Evolutionary conservation across 35 echinoderm and acorn worm genomes (phyloP).

Genomic region (Lytechinus pictus): DNA sequence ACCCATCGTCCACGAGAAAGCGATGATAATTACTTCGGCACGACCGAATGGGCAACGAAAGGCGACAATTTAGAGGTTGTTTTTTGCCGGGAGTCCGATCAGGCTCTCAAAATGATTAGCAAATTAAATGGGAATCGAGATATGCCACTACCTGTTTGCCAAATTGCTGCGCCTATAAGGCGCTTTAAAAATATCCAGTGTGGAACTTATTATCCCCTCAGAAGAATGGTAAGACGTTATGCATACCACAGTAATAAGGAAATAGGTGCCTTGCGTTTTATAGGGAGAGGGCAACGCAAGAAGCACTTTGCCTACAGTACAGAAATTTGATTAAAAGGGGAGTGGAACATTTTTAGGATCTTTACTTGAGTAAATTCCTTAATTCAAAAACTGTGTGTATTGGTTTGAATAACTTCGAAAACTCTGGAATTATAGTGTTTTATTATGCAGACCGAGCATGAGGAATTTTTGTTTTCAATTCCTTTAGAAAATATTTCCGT

Average conservation of each 20-base stretch:
- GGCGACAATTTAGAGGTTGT: background rate
- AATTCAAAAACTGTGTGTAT: no score
- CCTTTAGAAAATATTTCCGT: no score
- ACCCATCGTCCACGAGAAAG: background rate
- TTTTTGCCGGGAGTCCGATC: background rate
- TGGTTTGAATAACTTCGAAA: no score
- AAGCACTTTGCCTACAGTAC: background rate
- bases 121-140: conserved; percentile 12
- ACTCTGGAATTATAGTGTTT: no score
- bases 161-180: background rate
- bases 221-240: background rate
- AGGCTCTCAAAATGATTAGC: background rate
- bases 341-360: no score
- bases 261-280: background rate
- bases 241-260: background rate
- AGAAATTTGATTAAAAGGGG: background rate
- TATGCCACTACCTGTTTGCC: background rate
- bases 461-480: no score
- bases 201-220: background rate
- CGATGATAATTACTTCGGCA: background rate
- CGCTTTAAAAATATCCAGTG: background rate
- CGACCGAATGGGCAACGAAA: background rate
- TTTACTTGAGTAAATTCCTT: no score
- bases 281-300: background rate
- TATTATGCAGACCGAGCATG: no score